phyloP scores from a whole-genome alignment of 2,113 vertebrate species.

The Gopherus flavomarginatus region DNA sequence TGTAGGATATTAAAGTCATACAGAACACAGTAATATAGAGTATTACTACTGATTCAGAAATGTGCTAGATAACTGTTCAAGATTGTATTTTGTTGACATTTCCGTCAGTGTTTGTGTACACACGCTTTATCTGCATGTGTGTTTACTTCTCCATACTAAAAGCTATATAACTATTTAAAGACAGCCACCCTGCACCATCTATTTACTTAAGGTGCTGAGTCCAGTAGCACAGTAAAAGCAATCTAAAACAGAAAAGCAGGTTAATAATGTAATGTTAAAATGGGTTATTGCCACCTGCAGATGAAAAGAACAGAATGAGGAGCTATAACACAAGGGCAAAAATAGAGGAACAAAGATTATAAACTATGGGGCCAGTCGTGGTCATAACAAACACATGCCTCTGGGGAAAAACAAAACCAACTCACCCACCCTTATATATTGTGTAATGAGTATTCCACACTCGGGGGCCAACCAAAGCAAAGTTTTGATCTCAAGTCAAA shows the following conservation, averaged over 20 bases:
- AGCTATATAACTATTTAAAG: not conserved
- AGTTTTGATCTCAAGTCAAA: not conserved
- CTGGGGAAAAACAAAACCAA: not conserved
- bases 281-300: no score
- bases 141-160: fast-evolving
- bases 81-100: not conserved
- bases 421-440: not conserved
- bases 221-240: not conserved
- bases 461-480: not conserved
- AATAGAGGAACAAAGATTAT: not conserved
- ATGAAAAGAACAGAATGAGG: not conserved
- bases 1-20: not conserved
- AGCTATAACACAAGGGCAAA: not conserved
- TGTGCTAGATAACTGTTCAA: not conserved
- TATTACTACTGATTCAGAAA: not conserved
- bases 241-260: fast-evolving
- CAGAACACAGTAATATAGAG: not conserved
- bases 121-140: not conserved
- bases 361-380: not conserved
- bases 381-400: not conserved
- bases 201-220: not conserved
- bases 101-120: not conserved
- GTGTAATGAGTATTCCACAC: not conserved
- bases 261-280: fast-evolving
- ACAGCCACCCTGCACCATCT: fast-evolving